A percentile compares a stretch with the other conserved stretches of the same genome.
These are phyloP conservation scores for Chymomyza amoena DNA, from an alignment of 2,888 invertebrate genomes.

Conservation along the genomic window DNA sequence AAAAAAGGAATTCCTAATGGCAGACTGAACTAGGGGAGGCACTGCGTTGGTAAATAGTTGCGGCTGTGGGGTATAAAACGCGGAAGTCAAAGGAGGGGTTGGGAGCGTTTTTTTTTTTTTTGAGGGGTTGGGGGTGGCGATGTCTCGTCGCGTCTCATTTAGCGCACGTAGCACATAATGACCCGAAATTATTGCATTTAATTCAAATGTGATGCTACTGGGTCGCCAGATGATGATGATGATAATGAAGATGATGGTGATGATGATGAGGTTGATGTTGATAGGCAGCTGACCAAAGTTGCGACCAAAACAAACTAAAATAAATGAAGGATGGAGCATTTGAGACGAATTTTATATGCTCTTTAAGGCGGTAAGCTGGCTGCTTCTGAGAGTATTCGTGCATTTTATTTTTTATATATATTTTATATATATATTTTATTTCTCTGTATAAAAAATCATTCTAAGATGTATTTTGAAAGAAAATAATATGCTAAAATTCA, in stretches of 20 bases:
- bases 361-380: not conserved
- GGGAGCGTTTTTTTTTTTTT: not conserved
- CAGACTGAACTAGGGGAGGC: constrained; percentile 32
- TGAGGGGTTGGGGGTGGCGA: constrained; percentile 2
- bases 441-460: no score
- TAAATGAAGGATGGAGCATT: not conserved
- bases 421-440: no score
- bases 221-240: not conserved
- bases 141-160: constrained; percentile 68
- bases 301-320: constrained; percentile 15
- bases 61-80: not conserved
- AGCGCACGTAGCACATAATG: constrained; percentile 74
- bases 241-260: not conserved
- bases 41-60: not conserved
- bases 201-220: constrained; percentile 55
- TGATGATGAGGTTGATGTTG: constrained; percentile 52
- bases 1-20: constrained; percentile 54
- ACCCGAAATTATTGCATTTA: constrained; percentile 74
- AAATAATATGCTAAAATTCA: no score
- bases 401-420: no score
- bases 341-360: not conserved
- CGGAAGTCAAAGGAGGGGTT: not conserved
- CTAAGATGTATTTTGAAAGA: no score
- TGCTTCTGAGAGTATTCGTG: no score
- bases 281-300: constrained; percentile 31